These are phyloP conservation scores for Heliconius melpomene DNA, from an alignment of 1,140 invertebrate genomes.

Conservation along the genomic window DNA sequence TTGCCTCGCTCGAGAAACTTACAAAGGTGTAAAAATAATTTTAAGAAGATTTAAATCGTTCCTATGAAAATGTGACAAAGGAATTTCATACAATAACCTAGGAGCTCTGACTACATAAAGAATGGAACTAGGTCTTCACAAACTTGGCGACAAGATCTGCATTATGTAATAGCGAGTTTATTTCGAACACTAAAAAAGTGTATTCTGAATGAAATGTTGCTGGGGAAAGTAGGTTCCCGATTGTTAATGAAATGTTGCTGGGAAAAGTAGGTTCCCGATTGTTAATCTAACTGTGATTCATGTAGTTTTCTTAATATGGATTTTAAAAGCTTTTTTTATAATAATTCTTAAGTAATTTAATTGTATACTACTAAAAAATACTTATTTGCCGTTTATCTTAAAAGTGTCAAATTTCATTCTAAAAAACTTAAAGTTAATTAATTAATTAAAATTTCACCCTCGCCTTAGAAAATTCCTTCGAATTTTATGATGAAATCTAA, in stretches of 20 bases:
- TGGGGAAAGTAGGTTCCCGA: neutral
- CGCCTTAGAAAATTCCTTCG: neutral
- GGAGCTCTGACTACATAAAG: neutral
- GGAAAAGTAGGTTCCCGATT: neutral
- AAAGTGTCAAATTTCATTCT: neutral
- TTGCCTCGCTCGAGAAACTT: neutral
- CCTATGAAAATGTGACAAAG: neutral
- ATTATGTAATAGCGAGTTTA: conserved; percentile 3
- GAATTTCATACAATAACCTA: conserved; percentile 13
- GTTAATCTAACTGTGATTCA: neutral
- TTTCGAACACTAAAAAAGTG: conserved; percentile 9
- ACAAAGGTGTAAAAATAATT: neutral
- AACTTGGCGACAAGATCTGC: conserved; percentile 7
- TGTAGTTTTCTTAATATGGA: neutral
- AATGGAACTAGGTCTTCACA: conserved; percentile 18
- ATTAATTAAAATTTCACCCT: neutral
- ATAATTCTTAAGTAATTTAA: too few relatives aligned
- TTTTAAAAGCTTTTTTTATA: too few relatives aligned
- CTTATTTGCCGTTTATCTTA: neutral
- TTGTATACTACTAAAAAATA: neutral
- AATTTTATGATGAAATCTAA: neutral
- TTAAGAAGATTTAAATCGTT: neutral
- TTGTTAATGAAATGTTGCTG: neutral
- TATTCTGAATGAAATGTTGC: neutral
- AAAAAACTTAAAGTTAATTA: neutral